A percentile compares a stretch with the other conserved stretches of the same genome.
Conservation (phyloP, 2,888 invertebrate genomes). For the Nudaria mundana region DNA sequence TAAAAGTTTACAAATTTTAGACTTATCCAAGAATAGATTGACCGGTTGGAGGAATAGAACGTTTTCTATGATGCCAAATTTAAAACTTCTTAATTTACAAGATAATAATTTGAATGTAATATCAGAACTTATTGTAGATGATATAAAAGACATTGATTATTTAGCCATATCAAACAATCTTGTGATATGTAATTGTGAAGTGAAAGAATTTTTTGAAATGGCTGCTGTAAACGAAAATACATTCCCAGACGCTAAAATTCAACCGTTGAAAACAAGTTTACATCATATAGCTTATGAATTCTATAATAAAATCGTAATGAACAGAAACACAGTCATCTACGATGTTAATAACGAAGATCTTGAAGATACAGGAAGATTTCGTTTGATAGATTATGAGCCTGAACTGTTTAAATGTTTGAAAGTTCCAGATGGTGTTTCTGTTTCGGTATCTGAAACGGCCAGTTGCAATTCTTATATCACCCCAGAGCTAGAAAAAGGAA, state of each 20-base stretch:
- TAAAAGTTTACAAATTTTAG: constrained; percentile 65
- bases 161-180: constrained; percentile 80
- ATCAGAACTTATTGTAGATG: constrained; percentile 77
- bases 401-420: constrained; percentile 44
- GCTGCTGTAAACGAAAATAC: constrained; percentile 40
- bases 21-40: constrained; percentile 78
- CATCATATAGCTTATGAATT: constrained; percentile 45
- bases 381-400: constrained; percentile 47
- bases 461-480: constrained; percentile 37
- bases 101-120: constrained; percentile 81
- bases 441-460: constrained; percentile 30
- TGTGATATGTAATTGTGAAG: constrained; percentile 81
- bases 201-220: constrained; percentile 73
- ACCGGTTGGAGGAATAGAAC: constrained; percentile 75
- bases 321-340: constrained; percentile 28
- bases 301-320: constrained; percentile 37
- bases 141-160: constrained; percentile 68
- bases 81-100: constrained; percentile 68
- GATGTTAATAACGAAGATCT: constrained; percentile 18
- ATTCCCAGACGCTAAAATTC: neutral
- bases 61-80: constrained; percentile 54
- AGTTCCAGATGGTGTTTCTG: constrained; percentile 33
- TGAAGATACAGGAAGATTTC: constrained; percentile 36
- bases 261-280: neutral
- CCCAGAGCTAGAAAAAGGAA: constrained; percentile 22